Evolutionary conservation across 1,140 invertebrate genomes (phyloP).

Genomic region (Drosophila orena): DNA sequence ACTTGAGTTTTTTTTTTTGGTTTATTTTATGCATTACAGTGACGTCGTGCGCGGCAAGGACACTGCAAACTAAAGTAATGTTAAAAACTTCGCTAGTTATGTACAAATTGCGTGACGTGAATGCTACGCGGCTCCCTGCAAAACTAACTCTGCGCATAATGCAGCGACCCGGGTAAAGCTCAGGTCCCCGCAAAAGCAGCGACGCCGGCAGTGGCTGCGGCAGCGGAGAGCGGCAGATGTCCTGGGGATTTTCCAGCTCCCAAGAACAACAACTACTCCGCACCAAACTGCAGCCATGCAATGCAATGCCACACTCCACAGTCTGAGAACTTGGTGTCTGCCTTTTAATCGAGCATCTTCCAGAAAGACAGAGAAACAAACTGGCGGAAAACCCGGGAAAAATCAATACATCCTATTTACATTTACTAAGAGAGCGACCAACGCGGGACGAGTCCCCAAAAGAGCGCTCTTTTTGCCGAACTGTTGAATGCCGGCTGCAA

Average conservation of each 20-base stretch:
- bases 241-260: conserved; percentile 30
- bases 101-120: conserved; percentile 62
- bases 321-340: conserved; percentile 17
- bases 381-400: conserved; percentile 50
- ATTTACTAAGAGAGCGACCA: conserved; percentile 23
- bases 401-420: conserved; percentile 78
- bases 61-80: conserved; percentile 5
- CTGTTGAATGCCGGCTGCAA: conserved; percentile 78
- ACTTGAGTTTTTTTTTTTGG: conserved; percentile 10
- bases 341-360: conserved; percentile 18
- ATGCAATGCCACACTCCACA: conserved; percentile 12
- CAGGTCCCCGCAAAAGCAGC: conserved; percentile 17
- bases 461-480: conserved; percentile 60
- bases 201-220: conserved; percentile 21
- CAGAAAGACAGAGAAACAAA: conserved; percentile 38
- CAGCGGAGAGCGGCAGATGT: conserved; percentile 19
- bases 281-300: conserved; percentile 40
- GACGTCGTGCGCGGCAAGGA: conserved; percentile 25
- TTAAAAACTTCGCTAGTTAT: conserved; percentile 12
- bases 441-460: conserved; percentile 10
- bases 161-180: conserved; percentile 83
- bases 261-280: conserved; percentile 15
- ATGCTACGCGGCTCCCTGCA: conserved; percentile 76
- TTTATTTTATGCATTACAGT: conserved; percentile 12
- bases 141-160: conserved; percentile 83